A percentile compares a stretch with the other conserved stretches of the same genome.
These are phyloP conservation scores for Adelphocoris suturalis DNA, from an alignment of 2,888 invertebrate genomes.

Conservation along the genomic window DNA sequence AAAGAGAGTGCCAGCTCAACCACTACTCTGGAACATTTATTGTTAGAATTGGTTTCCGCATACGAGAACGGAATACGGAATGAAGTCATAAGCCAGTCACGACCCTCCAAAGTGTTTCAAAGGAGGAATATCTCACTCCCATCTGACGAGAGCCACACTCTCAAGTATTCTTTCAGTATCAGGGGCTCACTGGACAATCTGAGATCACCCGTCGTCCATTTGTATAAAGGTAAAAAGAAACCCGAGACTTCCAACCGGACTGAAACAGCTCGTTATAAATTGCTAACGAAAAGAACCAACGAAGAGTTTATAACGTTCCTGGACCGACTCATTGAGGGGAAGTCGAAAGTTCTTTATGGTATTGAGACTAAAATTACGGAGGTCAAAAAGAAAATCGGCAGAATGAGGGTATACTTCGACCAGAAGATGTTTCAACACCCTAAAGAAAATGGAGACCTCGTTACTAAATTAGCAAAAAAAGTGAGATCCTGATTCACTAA, in stretches of 20 bases:
- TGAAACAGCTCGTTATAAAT: slow-evolving; percentile 8
- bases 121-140: slow-evolving; percentile 51
- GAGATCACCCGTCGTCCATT: slow-evolving; percentile 35
- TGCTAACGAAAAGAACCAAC: slow-evolving; percentile 37
- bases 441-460: background rate
- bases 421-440: background rate
- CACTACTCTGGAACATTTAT: slow-evolving; percentile 20
- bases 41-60: slow-evolving; percentile 53
- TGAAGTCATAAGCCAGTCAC: slow-evolving; percentile 36
- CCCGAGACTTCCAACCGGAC: slow-evolving; percentile 31
- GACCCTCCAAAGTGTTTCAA: slow-evolving; percentile 37
- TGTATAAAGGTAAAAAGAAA: slow-evolving; percentile 31
- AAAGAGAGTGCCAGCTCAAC: slow-evolving; percentile 39
- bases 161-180: slow-evolving; percentile 53
- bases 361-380: background rate
- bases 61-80: slow-evolving; percentile 51
- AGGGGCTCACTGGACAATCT: slow-evolving; percentile 41
- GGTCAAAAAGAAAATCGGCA: slow-evolving; percentile 1
- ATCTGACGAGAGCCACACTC: slow-evolving; percentile 23
- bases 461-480: background rate
- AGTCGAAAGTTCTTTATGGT: background rate
- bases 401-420: background rate
- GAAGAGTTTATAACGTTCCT: slow-evolving; percentile 41
- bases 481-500: background rate
- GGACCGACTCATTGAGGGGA: slow-evolving; percentile 18